Evolutionary conservation across 2,113 vertebrate genomes (phyloP), one percentile per base, ranked within the genome.

Genomic region (Oceanodroma tethys): DNA sequence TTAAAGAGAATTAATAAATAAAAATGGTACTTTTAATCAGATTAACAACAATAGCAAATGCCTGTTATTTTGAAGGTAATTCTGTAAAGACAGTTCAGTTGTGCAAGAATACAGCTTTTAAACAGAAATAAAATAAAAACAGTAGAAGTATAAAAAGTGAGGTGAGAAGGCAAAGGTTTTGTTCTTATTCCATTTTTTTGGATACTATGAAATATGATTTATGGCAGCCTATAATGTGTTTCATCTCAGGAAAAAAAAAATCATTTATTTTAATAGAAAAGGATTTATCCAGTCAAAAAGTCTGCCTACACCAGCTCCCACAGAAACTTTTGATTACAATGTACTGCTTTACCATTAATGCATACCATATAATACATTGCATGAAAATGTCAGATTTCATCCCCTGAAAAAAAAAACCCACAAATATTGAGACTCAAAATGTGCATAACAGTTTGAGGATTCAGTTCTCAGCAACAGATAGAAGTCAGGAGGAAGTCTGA

Each of bases 251-350:
- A 79, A 89, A 97, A 90, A 94, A 92, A 75, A 65, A 89, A 87
- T 86, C 59, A 95, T 92, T 94, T 96, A 90, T 94, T 97, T 95
- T 90, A 96, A 95, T 93, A 96, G 87, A 88, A 97, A 96, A 90
- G 52, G 83, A 86, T 94, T 94, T 95, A 94, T 96, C 87, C 91
- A 88, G 94, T 97, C 94, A 96, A 94, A 95, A 97, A 88, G 19
- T 15, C 40, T 95, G 60, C 72, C 59, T 62, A 91, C 47, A 95
- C 52, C 47, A 95, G 50, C 68, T 93, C 93, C 86, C 88, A 95
- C 92, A 97, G 91, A 87, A 88, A 90, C 76, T 94, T 98, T 96
- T 97, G 86, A 98, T 98, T 97, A 94, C 52, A 86, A 7, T 7
- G 2, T 71, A 88, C 74, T 96, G 53, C 50, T 66, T 81, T 89